Evolutionary conservation across 2,797 vertebrate genomes (phyloP).

Genomic region (Kryptolebias ocellatus): DNA sequence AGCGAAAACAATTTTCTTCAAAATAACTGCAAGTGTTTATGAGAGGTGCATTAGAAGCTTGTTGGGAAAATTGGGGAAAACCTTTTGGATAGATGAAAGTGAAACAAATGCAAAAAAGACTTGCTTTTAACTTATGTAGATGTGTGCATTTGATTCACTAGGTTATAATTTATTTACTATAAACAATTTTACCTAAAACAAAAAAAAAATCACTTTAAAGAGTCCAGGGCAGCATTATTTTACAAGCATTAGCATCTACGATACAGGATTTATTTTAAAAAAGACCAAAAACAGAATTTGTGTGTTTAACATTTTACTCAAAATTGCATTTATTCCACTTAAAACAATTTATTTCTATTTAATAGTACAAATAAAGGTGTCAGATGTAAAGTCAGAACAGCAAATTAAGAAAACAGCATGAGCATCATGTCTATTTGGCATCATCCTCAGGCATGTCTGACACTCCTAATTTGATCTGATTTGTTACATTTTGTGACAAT

Average conservation of each 20-base stretch:
- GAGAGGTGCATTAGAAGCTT: not conserved
- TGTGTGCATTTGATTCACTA: too few relatives aligned
- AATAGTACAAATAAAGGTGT: conserved; percentile 36
- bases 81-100: too few relatives aligned
- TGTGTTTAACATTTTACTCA: conserved; percentile 60
- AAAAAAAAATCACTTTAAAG: too few relatives aligned
- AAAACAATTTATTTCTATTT: conserved; percentile 13
- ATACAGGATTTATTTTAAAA: not conserved
- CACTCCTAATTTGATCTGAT: conserved; percentile 10
- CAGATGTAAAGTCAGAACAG: conserved; percentile 31
- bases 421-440: conserved; percentile 37
- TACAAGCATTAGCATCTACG: too few relatives aligned
- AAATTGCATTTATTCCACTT: conserved; percentile 46
- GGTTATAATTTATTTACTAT: too few relatives aligned
- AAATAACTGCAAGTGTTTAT: conserved; percentile 5
- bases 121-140: too few relatives aligned
- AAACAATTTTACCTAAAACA: too few relatives aligned
- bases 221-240: too few relatives aligned
- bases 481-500: not conserved
- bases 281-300: conserved; percentile 31
- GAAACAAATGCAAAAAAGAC: too few relatives aligned
- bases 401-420: conserved; percentile 23
- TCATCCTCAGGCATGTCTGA: conserved; percentile 35
- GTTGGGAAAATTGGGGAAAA: too few relatives aligned
- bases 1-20: not conserved